These are phyloP conservation scores for Neolamprologus caudopunctatus DNA, from an alignment of 2,113 vertebrate species.

Conservation along the genomic window DNA sequence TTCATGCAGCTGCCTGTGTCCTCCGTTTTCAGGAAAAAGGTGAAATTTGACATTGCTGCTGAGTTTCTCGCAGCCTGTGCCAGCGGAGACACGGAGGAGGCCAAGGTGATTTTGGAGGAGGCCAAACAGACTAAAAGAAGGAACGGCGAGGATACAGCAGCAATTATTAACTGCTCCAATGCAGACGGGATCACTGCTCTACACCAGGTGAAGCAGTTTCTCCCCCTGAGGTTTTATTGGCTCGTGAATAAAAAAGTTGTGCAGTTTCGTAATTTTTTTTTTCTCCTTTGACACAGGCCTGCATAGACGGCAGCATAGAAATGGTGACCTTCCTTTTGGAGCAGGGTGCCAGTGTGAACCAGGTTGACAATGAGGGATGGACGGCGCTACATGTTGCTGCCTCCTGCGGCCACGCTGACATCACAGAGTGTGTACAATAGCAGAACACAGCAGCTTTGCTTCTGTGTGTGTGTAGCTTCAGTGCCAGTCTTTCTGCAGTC, in stretches of 20 bases:
- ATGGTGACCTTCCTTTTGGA: slow-evolving; percentile 89
- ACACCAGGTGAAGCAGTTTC: slow-evolving; percentile 73
- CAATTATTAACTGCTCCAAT: slow-evolving; percentile 78
- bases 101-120: slow-evolving; percentile 75
- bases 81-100: slow-evolving; percentile 81
- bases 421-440: slow-evolving; percentile 79
- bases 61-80: slow-evolving; percentile 86
- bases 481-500: slow-evolving; percentile 31
- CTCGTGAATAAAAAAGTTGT: background rate
- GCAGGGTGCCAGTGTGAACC: slow-evolving; percentile 81
- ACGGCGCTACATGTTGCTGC: slow-evolving; percentile 90
- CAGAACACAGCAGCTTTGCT: background rate
- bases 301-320: slow-evolving; percentile 91
- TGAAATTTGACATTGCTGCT: slow-evolving; percentile 81
- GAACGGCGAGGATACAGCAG: background rate
- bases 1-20: background rate
- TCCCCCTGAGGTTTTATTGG: background rate
- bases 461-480: background rate
- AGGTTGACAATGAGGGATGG: slow-evolving; percentile 94
- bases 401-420: slow-evolving; percentile 88
- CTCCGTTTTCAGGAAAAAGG: slow-evolving; percentile 57
- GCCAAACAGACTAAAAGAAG: slow-evolving; percentile 14
- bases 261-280: accelerated
- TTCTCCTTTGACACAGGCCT: slow-evolving; percentile 71
- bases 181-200: slow-evolving; percentile 86